Conservation (phyloP, 2,797 vertebrate genomes). For the Poecilia velifera region DNA sequence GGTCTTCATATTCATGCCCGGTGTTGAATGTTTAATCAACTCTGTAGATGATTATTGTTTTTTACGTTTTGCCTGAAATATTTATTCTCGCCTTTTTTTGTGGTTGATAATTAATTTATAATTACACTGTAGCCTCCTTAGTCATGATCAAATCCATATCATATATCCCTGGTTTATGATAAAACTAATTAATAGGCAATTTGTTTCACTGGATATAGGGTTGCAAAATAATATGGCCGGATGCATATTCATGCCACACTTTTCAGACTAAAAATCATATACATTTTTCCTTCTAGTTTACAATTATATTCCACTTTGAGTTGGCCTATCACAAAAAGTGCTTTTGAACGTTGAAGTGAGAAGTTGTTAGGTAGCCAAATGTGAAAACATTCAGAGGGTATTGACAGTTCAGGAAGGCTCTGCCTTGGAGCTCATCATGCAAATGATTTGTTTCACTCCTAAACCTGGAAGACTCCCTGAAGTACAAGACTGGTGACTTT, state of each 20-base stretch:
- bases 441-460: slow-evolving; percentile 38
- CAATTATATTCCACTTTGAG: not conserved
- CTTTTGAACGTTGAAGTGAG: not conserved
- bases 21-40: not conserved
- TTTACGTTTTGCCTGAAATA: not conserved
- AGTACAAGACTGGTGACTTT: slow-evolving; percentile 68
- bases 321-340: not conserved
- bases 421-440: slow-evolving; percentile 35
- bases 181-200: not conserved
- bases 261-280: not conserved
- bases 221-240: not conserved
- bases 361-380: not conserved
- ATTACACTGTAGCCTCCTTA: not conserved
- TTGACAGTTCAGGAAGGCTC: not conserved
- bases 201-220: not conserved
- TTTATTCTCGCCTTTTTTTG: not conserved
- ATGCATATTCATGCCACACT: not conserved
- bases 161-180: not conserved
- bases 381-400: slow-evolving; percentile 12
- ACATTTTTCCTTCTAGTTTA: not conserved
- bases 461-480: slow-evolving; percentile 2
- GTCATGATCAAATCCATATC: not conserved
- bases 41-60: not conserved
- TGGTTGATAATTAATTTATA: not conserved
- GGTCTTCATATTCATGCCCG: not conserved